Evolutionary conservation across 2,888 invertebrate genomes (phyloP).

Genomic region (Meganola albula): DNA sequence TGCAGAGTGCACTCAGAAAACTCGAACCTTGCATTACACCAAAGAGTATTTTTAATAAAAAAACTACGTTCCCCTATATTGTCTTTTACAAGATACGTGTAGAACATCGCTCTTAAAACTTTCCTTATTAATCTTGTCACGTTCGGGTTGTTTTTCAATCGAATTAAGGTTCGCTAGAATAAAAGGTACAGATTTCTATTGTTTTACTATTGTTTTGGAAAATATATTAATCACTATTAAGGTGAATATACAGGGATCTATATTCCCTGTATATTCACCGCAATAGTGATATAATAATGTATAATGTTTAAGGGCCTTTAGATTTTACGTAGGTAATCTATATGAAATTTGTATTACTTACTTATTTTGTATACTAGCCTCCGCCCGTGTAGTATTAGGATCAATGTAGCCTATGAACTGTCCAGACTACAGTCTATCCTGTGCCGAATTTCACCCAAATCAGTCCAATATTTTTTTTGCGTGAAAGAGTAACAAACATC

Average conservation of each 20-base stretch:
- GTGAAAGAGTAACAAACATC: not conserved
- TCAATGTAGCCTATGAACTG: not conserved
- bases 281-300: too few species aligned
- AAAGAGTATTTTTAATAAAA: not conserved
- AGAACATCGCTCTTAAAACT: constrained; percentile 1
- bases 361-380: too few species aligned
- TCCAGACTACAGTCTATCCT: not conserved
- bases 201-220: constrained; percentile 2
- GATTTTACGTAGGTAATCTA: too few species aligned
- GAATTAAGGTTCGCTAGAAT: constrained; percentile 10
- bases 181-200: constrained; percentile 10
- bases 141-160: constrained; percentile 17
- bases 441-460: not conserved
- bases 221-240: too few species aligned
- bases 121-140: constrained; percentile 19
- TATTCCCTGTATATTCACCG: too few species aligned
- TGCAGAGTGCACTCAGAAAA: not conserved
- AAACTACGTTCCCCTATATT: not conserved
- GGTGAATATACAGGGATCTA: too few species aligned
- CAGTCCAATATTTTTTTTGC: not conserved
- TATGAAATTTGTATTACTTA: too few species aligned
- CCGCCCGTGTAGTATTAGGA: too few species aligned
- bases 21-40: not conserved
- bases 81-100: constrained; percentile 1
- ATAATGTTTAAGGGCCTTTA: too few species aligned